Percentiles rank a stretch among this genome's conserved stretches.
Evolutionary conservation across 2,113 vertebrate species (phyloP).

Genomic region (Gasterosteus aculeatus): DNA sequence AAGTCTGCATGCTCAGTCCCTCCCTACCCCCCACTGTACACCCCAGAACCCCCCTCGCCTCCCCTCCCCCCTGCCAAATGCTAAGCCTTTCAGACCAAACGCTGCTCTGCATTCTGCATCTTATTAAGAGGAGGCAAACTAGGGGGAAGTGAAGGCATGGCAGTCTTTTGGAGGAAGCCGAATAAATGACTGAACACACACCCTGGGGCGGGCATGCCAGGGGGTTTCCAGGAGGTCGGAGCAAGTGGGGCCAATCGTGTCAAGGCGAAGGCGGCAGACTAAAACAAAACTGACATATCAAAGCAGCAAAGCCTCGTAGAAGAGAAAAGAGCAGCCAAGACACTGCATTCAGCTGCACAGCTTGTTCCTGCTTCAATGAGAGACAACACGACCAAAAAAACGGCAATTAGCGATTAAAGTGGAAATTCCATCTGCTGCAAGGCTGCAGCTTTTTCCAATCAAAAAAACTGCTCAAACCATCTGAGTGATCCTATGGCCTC

Average conservation of each 20-base stretch:
- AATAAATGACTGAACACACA: constrained; percentile 80
- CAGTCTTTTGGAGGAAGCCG: constrained; percentile 76
- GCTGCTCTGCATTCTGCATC: constrained; percentile 67
- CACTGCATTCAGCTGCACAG: constrained; percentile 64
- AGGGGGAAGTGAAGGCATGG: constrained; percentile 75
- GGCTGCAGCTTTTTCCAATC: constrained; percentile 49
- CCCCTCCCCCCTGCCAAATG: constrained; percentile 56
- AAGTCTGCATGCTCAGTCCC: constrained; percentile 51
- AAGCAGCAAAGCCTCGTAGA: constrained; percentile 72
- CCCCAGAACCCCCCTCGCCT: constrained; percentile 52
- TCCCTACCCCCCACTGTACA: constrained; percentile 65
- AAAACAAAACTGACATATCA: constrained; percentile 81
- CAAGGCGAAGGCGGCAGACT: constrained; percentile 74
- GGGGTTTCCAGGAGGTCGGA: constrained; percentile 74
- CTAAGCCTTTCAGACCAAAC: constrained; percentile 68
- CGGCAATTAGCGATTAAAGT: constrained; percentile 73
- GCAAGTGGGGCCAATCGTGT: constrained; percentile 71
- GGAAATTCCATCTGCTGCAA: constrained; percentile 59
- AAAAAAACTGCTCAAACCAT: constrained; percentile 46
- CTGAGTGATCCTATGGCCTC: constrained; percentile 41
- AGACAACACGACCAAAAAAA: constrained; percentile 70
- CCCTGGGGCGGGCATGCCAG: constrained; percentile 69
- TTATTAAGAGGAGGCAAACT: constrained; percentile 76
- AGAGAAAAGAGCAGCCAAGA: constrained; percentile 65
- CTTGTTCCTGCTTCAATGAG: constrained; percentile 71